These are phyloP conservation scores for Aphidius ervi DNA, from an alignment of 1,140 invertebrate species.

Conservation along the genomic window DNA sequence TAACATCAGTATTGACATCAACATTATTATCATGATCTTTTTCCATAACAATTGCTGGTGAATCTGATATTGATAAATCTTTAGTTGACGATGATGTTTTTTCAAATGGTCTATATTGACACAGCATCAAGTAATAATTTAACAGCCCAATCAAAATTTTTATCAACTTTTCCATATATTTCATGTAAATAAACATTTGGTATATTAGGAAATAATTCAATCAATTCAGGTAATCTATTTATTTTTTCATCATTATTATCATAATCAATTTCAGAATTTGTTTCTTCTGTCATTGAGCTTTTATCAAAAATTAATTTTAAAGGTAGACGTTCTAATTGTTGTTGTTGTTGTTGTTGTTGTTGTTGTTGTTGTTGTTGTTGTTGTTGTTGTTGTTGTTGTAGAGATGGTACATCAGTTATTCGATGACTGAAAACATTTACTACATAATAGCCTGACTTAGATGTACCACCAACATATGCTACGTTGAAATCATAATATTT, in stretches of 20 bases:
- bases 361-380: too few species aligned
- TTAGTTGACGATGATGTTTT: neutral
- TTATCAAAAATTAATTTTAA: slow-evolving; percentile 59
- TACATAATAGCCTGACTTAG: slow-evolving; percentile 26
- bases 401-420: slow-evolving; percentile 29
- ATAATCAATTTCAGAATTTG: slow-evolving; percentile 11
- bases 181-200: slow-evolving; percentile 58
- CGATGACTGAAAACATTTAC: slow-evolving; percentile 27
- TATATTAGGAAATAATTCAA: slow-evolving; percentile 65
- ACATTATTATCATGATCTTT: neutral
- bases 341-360: too few species aligned
- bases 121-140: slow-evolving; percentile 65
- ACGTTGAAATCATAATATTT: slow-evolving; percentile 39
- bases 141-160: slow-evolving; percentile 70
- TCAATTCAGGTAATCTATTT: slow-evolving; percentile 49
- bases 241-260: slow-evolving; percentile 16
- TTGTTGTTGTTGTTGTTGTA: slow-evolving; percentile 21
- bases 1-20: too few species aligned
- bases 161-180: slow-evolving; percentile 63
- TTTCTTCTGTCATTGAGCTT: slow-evolving; percentile 60
- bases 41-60: neutral
- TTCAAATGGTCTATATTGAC: slow-evolving; percentile 23
- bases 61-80: neutral
- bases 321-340: slow-evolving; percentile 27
- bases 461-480: slow-evolving; percentile 25